These are phyloP conservation scores for Morpho helenor DNA, from an alignment of 2,888 invertebrate genomes.

Conservation along the genomic window DNA sequence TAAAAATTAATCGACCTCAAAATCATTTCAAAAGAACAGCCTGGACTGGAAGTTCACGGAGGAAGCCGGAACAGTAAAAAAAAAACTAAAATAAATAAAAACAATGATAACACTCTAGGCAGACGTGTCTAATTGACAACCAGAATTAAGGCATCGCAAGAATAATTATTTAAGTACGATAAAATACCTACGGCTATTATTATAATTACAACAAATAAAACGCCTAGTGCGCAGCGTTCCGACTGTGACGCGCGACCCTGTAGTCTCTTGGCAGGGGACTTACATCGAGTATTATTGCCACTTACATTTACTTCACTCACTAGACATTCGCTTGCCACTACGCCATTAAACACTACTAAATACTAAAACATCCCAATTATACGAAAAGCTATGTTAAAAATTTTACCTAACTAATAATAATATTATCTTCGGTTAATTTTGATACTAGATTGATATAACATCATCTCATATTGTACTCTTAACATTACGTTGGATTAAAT, in stretches of 20 bases:
- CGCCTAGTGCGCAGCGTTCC: constrained; percentile 64
- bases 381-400: constrained; percentile 76
- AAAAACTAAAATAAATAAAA: constrained; percentile 73
- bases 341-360: constrained; percentile 71
- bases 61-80: constrained; percentile 78
- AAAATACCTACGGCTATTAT: constrained; percentile 79
- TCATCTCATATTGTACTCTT: constrained; percentile 80
- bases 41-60: constrained; percentile 79
- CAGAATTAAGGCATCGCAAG: constrained; percentile 81
- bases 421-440: constrained; percentile 80
- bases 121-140: constrained; percentile 80
- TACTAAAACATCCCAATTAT: constrained; percentile 79
- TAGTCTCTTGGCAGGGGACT: constrained; percentile 59
- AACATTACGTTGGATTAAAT: constrained; percentile 75
- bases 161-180: constrained; percentile 80
- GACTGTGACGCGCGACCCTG: constrained; percentile 41
- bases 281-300: constrained; percentile 77
- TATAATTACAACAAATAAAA: constrained; percentile 77
- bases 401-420: constrained; percentile 77
- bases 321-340: constrained; percentile 70
- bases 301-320: constrained; percentile 61
- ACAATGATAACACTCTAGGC: constrained; percentile 78
- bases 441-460: constrained; percentile 80
- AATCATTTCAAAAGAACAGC: constrained; percentile 80
- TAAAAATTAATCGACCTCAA: constrained; percentile 80